These are phyloP conservation scores for Sturnus vulgaris DNA, from an alignment of 2,113 vertebrate species.

Conservation along the genomic window DNA sequence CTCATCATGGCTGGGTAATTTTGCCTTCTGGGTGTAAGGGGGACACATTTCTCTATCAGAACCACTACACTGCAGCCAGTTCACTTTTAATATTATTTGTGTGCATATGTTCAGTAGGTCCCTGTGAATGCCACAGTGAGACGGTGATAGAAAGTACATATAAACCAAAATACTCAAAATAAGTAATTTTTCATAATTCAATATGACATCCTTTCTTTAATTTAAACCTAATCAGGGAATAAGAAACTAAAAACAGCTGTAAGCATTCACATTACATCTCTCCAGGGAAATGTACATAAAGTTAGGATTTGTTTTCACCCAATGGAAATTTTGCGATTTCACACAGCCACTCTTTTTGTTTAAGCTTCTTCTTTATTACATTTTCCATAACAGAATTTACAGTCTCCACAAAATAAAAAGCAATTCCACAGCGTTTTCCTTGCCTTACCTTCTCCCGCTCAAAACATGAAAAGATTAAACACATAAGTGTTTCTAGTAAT, in stretches of 20 bases:
- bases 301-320: slow-evolving; percentile 66
- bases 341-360: slow-evolving; percentile 43
- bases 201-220: slow-evolving; percentile 59
- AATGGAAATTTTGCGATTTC: slow-evolving; percentile 33
- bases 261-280: slow-evolving; percentile 60
- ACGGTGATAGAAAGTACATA: neutral
- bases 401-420: slow-evolving; percentile 30
- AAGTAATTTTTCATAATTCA: slow-evolving; percentile 58
- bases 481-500: slow-evolving; percentile 34
- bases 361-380: slow-evolving; percentile 53
- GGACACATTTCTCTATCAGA: neutral
- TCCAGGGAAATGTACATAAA: slow-evolving; percentile 46
- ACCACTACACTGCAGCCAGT: neutral
- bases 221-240: slow-evolving; percentile 66
- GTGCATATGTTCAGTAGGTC: neutral
- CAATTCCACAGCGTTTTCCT: slow-evolving; percentile 8
- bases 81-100: neutral
- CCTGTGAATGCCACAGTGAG: neutral
- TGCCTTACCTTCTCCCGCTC: neutral
- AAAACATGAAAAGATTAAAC: slow-evolving; percentile 36
- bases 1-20: fast-evolving
- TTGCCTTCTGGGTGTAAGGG: neutral
- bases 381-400: slow-evolving; percentile 58
- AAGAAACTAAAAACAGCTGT: slow-evolving; percentile 65
- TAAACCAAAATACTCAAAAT: slow-evolving; percentile 2